These are phyloP conservation scores for Manis crassicaudata DNA, from an alignment of 2,797 vertebrate species.

Conservation along the genomic window DNA sequence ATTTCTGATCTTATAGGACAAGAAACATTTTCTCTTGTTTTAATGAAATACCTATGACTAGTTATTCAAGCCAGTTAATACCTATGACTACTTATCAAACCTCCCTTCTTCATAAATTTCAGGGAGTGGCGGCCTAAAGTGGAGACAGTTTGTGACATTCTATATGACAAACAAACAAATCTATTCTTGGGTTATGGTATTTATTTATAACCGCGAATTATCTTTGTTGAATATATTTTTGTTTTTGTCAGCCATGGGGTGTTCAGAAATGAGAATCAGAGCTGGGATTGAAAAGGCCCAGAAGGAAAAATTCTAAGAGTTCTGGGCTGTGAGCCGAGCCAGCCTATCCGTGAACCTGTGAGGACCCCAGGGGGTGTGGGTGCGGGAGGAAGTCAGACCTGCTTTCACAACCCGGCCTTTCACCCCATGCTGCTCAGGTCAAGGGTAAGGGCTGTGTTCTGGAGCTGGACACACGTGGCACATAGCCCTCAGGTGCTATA, in stretches of 20 bases:
- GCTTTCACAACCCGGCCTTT: fast-evolving
- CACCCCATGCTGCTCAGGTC: too few relatives aligned
- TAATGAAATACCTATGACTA: not conserved
- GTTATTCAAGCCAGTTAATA: not conserved
- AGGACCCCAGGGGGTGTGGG: too few relatives aligned
- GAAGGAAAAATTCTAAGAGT: not conserved
- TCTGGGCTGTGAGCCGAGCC: not conserved
- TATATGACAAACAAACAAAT: not conserved
- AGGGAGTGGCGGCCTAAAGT: not conserved
- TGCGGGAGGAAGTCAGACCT: not conserved
- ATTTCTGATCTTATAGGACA: not conserved
- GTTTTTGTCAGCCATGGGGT: not conserved
- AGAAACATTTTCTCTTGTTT: not conserved
- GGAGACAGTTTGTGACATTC: not conserved
- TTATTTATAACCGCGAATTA: not conserved
- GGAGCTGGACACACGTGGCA: fast-evolving
- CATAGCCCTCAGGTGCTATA: fast-evolving
- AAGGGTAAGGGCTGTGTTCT: not conserved
- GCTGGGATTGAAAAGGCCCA: too few relatives aligned
- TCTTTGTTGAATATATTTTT: not conserved
- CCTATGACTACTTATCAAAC: not conserved
- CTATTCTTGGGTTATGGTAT: not conserved
- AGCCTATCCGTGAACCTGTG: too few relatives aligned
- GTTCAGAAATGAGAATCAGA: not conserved
- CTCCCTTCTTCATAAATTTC: not conserved